A percentile compares a stretch with the other conserved stretches of the same genome.
These are phyloP conservation scores for Dicyrtomina minuta DNA, from an alignment of 2,888 invertebrate genomes.

Conservation along the genomic window DNA sequence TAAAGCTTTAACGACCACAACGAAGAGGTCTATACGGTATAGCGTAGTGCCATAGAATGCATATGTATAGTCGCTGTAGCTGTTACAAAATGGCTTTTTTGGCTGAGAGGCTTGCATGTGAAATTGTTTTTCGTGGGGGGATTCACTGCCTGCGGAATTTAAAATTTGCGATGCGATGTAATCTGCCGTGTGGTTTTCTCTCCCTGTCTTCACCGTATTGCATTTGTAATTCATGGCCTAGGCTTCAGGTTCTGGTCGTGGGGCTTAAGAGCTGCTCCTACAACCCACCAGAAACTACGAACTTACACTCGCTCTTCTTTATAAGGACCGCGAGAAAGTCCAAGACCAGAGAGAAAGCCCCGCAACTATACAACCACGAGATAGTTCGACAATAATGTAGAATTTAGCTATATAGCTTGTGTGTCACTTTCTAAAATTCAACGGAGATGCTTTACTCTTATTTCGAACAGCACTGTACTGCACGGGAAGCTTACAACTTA, in stretches of 20 bases:
- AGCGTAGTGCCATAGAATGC: too few relatives aligned
- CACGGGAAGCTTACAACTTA: too few relatives aligned
- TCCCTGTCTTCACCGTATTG: conserved; percentile 20
- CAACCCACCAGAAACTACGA: neutral
- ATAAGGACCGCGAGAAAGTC: neutral
- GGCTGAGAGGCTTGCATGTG: neutral
- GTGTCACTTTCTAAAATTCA: too few relatives aligned
- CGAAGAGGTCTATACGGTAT: too few relatives aligned
- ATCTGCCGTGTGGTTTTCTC: conserved; percentile 23
- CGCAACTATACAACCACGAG: neutral
- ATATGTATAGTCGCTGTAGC: too few relatives aligned
- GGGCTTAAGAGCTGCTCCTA: neutral
- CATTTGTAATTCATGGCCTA: conserved; percentile 18
- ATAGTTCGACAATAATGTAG: too few relatives aligned
- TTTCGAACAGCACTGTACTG: too few relatives aligned
- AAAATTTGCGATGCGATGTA: conserved; percentile 22
- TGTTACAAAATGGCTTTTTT: too few relatives aligned
- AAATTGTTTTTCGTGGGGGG: conserved; percentile 1
- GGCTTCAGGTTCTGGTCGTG: neutral
- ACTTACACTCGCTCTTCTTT: neutral
- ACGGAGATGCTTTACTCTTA: too few relatives aligned
- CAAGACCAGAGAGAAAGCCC: neutral
- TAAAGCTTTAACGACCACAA: too few relatives aligned
- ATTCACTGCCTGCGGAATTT: neutral
- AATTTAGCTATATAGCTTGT: too few relatives aligned